Evolutionary conservation across 2,888 invertebrate species (phyloP).

Genomic region (Aphrophora alni): DNA sequence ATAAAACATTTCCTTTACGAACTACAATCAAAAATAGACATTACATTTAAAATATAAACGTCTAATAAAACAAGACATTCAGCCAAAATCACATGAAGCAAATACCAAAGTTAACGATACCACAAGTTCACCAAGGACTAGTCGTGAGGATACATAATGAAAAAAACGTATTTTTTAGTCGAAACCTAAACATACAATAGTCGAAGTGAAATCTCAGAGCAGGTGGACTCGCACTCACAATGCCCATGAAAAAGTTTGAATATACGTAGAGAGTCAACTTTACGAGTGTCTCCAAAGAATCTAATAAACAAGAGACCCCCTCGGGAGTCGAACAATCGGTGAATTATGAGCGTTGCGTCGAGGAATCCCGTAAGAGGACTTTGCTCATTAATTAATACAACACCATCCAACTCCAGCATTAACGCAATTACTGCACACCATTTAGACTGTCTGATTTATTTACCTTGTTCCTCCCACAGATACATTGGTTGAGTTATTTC

Average conservation of each 20-base stretch:
- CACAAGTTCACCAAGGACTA: no score
- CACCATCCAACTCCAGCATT: neutral
- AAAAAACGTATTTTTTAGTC: neutral
- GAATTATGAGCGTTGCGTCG: constrained; percentile 26
- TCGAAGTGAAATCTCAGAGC: neutral
- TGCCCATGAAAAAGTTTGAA: neutral
- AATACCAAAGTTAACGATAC: no score
- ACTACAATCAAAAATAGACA: no score
- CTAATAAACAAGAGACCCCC: constrained; percentile 15
- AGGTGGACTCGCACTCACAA: neutral
- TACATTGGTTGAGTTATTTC: neutral
- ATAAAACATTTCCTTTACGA: no score
- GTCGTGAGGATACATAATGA: no score
- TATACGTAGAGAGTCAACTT: neutral
- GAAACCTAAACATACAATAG: neutral
- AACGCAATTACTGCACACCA: neutral
- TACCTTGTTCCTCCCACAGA: neutral
- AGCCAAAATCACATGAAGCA: no score
- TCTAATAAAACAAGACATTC: no score
- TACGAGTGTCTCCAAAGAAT: constrained; percentile 4
- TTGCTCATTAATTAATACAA: neutral
- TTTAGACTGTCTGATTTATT: neutral
- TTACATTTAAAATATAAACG: no score
- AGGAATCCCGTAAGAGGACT: neutral
- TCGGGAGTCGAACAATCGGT: constrained; percentile 33